These are phyloP conservation scores for Calameuta idolon DNA, from an alignment of 2,888 invertebrate species.

Conservation along the genomic window DNA sequence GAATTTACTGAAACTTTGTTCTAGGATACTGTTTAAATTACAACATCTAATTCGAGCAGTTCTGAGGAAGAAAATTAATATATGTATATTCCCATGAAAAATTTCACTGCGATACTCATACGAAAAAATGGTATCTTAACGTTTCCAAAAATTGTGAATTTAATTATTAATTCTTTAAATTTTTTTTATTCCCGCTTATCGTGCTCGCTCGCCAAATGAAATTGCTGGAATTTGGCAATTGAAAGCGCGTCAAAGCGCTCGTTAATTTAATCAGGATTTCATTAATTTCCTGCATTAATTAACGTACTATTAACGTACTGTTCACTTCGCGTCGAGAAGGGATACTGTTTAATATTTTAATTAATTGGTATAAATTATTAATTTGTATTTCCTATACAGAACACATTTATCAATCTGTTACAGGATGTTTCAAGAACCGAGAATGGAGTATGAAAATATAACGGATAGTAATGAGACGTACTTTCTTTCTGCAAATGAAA, in stretches of 20 bases:
- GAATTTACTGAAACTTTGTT: neutral
- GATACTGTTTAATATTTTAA: neutral
- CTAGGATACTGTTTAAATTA: too few relatives aligned
- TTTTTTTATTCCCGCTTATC: neutral
- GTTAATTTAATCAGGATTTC: neutral
- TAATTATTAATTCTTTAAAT: too few relatives aligned
- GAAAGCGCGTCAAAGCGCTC: neutral
- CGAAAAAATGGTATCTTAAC: too few relatives aligned
- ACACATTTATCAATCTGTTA: neutral
- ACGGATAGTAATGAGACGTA: constrained; percentile 33
- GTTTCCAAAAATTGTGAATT: too few relatives aligned
- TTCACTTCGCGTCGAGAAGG: neutral
- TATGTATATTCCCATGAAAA: neutral
- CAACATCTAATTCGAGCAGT: too few relatives aligned
- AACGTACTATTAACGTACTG: neutral
- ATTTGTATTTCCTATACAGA: neutral
- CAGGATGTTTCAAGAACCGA: neutral
- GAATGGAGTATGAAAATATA: constrained; percentile 19
- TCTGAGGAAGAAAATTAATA: neutral
- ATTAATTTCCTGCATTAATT: neutral
- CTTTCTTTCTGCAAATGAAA: constrained; percentile 29
- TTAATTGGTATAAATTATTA: neutral
- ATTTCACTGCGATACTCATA: neutral
- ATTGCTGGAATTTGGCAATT: neutral
- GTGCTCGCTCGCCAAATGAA: neutral